Base-by-base conservation (phyloP, 2,888 invertebrate genomes). In the Ariolimax columbianus region DNA sequence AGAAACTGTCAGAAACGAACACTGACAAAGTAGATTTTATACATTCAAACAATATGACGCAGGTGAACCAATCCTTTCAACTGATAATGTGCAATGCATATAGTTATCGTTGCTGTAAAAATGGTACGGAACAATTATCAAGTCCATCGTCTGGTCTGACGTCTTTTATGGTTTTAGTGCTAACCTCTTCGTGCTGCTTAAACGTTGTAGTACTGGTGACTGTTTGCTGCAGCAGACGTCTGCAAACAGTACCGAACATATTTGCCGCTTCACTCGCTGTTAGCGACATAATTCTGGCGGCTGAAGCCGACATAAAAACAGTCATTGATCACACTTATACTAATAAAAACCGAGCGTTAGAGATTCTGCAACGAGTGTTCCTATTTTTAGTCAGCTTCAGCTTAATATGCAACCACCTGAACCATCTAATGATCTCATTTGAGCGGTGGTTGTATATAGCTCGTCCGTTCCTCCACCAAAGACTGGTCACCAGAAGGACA, bases 371-470 rank as follows among this genome's bases (percentile, higher is more conserved):
- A n/a, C 40, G n/a, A 0, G 72, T 72, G 40, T 72, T 43, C 11
- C 26, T 72, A 7, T 72, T 72, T n/a, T 72, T 72, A 26, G n/a
- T 40, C n/a, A 43, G 72, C 72, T 72, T 72, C 72, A 72, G 23
- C 23, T n/a, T 72, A n/a, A 43, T 72, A 1, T 72, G 72, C n/a
- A 72, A 40, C 14, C 72, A 72, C 23, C 72, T 72, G 6, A 72
- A 72, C 43, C 72, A 72, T 72, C 43, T 77, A 4, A 47, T 77
- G 51, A 55, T 51, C 3, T 77, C 77, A 4, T 30, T 77, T 36
- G 77, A 77, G 23, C 77, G 77, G 11, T 77, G 77, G 77, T 0
- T 77, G 51, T 77, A 77, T 17, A 77, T 77, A 1, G 47, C 51
- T 33, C 51, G 38, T 7, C 77, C 77, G 17, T 77, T 51, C 36